These are phyloP conservation scores for Trichomalopsis sarcophagae DNA, from an alignment of 1,140 invertebrate genomes.

Conservation along the genomic window DNA sequence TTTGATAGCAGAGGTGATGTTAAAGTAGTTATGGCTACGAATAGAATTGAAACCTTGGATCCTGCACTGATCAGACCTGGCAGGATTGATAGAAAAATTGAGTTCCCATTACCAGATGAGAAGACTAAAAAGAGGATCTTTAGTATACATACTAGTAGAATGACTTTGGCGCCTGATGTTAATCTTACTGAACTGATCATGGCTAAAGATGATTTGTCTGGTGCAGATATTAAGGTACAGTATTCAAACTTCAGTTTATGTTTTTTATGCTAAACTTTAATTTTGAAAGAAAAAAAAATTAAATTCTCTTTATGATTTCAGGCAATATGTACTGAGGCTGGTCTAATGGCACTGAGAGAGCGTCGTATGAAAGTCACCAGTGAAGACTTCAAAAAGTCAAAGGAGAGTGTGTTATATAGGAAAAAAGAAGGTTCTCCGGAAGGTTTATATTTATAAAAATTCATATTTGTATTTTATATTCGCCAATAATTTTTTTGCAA, in stretches of 20 bases:
- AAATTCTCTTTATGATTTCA: conserved; percentile 67
- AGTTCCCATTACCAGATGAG: conserved; percentile 99
- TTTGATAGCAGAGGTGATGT: conserved; percentile 86
- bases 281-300: conserved; percentile 33
- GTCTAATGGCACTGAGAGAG: conserved; percentile 97
- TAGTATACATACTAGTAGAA: conserved; percentile 97
- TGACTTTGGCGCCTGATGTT: conserved; percentile 98
- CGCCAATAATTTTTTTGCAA: conserved; percentile 34
- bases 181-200: conserved; percentile 98
- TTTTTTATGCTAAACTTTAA: not conserved
- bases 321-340: conserved; percentile 99
- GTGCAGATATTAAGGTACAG: conserved; percentile 90
- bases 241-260: conserved; percentile 27
- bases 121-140: conserved; percentile 99
- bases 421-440: conserved; percentile 99
- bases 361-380: conserved; percentile 99
- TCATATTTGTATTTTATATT: conserved; percentile 47
- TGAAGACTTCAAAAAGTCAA: conserved; percentile 99
- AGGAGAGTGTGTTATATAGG: conserved; percentile 98
- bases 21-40: conserved; percentile 99
- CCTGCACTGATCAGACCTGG: conserved; percentile 99
- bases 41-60: conserved; percentile 99
- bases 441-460: conserved; percentile 95
- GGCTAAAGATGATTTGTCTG: conserved; percentile 99
- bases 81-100: conserved; percentile 99